A percentile compares a stretch with the other conserved stretches of the same genome.
These are phyloP conservation scores for Tromatobia lineatoria DNA, from an alignment of 2,888 invertebrate species.

Conservation along the genomic window DNA sequence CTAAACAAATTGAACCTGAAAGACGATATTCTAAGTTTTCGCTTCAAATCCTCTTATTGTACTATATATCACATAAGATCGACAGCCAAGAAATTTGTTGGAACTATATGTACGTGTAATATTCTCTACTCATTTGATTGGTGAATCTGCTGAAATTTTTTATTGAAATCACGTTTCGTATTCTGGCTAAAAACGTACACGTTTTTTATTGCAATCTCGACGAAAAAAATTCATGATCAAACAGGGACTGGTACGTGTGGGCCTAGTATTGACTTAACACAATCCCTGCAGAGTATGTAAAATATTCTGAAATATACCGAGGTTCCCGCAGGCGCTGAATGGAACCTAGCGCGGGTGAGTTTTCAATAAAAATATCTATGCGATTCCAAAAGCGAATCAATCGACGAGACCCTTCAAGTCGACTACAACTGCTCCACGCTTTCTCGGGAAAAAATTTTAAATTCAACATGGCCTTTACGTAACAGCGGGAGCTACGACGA, in stretches of 20 bases:
- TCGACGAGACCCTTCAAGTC: conserved; percentile 52
- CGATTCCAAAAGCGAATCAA: conserved; percentile 74
- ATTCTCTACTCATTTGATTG: not conserved
- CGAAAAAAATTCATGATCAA: conserved; percentile 20
- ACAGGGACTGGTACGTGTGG: conserved; percentile 4
- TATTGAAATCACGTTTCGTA: conserved; percentile 19
- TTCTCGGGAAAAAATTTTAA: conserved; percentile 65
- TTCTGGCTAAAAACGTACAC: not conserved
- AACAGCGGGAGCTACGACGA: not conserved
- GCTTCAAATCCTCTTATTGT: too few relatives aligned
- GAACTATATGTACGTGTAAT: not conserved
- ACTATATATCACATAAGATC: not conserved
- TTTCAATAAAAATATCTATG: conserved; percentile 65
- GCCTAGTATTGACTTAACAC: conserved; percentile 41
- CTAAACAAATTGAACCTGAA: too few relatives aligned
- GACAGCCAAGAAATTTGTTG: not conserved
- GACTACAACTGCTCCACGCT: conserved; percentile 19
- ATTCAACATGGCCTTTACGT: conserved; percentile 57
- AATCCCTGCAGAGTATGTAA: conserved; percentile 63
- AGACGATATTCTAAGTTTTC: too few relatives aligned
- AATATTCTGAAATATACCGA: conserved; percentile 79
- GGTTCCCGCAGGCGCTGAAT: conserved; percentile 33
- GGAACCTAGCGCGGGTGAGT: conserved; percentile 19
- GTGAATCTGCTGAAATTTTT: not conserved
- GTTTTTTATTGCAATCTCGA: not conserved